Percentiles rank a stretch among this genome's conserved stretches.
phyloP scores from a whole-genome alignment of 2,113 vertebrate species.

The Phaethornis superciliosus region DNA sequence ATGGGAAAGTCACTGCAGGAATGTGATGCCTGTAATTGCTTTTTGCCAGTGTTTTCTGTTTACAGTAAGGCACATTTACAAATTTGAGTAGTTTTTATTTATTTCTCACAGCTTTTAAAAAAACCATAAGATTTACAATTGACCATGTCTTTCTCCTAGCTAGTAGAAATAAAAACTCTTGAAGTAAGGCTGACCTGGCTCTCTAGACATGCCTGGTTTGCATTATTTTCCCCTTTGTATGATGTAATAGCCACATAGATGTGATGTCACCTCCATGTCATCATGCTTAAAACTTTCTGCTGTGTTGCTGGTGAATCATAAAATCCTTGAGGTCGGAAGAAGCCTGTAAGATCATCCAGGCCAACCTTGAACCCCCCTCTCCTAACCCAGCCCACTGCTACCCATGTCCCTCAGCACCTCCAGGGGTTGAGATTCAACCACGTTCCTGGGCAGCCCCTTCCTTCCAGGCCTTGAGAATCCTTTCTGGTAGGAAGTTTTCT shows the following conservation, averaged over 20 bases:
- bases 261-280: neutral
- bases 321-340: too few species aligned
- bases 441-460: too few species aligned
- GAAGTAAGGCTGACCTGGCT: neutral
- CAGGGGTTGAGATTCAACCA: too few species aligned
- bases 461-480: too few species aligned
- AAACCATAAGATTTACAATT: neutral
- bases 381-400: too few species aligned
- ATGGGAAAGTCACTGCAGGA: neutral
- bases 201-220: neutral
- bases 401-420: too few species aligned
- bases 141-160: fast-evolving
- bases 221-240: neutral
- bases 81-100: neutral
- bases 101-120: neutral
- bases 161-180: neutral
- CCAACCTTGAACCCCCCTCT: too few species aligned
- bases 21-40: neutral
- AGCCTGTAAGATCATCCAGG: too few species aligned
- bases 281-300: too few species aligned
- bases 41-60: neutral
- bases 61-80: neutral
- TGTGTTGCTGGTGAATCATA: neutral
- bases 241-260: fast-evolving
- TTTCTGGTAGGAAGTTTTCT: too few species aligned